Evolutionary conservation across 23 tunicate genomes (phyloP), one percentile per base, ranked within the genome.

Genomic region (Styela clava): DNA sequence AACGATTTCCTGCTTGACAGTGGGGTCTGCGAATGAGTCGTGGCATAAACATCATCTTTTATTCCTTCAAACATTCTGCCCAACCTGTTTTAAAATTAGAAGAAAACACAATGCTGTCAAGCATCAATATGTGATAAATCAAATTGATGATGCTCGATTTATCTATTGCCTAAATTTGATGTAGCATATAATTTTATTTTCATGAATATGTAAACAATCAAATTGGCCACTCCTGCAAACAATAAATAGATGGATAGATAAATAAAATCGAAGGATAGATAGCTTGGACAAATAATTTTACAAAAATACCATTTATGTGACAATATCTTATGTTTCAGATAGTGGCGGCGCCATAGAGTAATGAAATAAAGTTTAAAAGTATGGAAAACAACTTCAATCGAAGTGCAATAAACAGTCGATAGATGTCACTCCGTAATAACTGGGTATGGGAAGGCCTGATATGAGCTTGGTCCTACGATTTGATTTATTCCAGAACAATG

Each of bases 11-110:
- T 44, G 12, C 56, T 44, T 12, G 56, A 44, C 56, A 44, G 12
- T 29, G 81, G 81, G 0, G 81, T 76, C 24, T 76, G 81, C 16
- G 81, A 64, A 21, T 37, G 65, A 52, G 27, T 76, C 27, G 81
- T 21, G n/a, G 37, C 65, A 29, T 52, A 27, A 18, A 76, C 81
- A 1, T 44, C 52, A 76, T 76, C 64, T 52, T 52, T 76, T 52
- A 76, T 24, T 21, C 37, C 81, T 44, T 76, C 81, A 19, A 76
- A 24, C 64, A 76, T 67, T 16, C 30, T 19, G 16, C 71, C 71
- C 30, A 67, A 29, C 2, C 71, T 67, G 71, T 67, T 18, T 12
- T 44, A 44, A 44, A 5, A 12, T 44, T 44, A 44, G 7, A 44
- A 44, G 12, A 44, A 44, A 44, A 12, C n/a, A n/a, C 56, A 44